Evolutionary conservation across 2,113 vertebrate species (phyloP).

Genomic region (Mobula hypostoma): DNA sequence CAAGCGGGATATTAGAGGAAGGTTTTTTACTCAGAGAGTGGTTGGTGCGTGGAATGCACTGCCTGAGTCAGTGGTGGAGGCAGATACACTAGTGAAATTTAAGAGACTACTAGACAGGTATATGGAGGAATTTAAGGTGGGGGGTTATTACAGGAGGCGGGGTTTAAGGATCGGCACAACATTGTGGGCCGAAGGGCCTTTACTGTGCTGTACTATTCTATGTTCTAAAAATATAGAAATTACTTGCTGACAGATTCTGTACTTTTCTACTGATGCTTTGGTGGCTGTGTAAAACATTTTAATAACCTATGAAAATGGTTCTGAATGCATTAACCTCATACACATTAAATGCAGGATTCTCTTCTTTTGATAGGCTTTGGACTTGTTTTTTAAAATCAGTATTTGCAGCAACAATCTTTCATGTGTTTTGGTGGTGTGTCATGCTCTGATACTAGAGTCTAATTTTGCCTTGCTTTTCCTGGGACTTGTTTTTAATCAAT

Average conservation of each 20-base stretch:
- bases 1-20: too few species aligned
- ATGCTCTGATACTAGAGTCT: not conserved
- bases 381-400: not conserved
- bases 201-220: too few species aligned
- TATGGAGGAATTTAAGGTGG: too few species aligned
- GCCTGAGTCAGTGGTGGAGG: too few species aligned
- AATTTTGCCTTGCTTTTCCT: not conserved
- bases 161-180: too few species aligned
- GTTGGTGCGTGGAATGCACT: too few species aligned
- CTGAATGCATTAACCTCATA: not conserved
- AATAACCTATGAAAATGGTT: not conserved
- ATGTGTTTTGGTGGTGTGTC: not conserved
- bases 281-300: not conserved
- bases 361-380: not conserved
- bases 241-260: not conserved
- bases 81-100: too few species aligned
- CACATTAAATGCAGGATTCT: not conserved
- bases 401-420: not conserved
- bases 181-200: too few species aligned
- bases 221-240: not conserved
- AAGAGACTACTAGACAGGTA: too few species aligned
- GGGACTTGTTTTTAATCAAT: not conserved
- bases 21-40: too few species aligned
- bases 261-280: not conserved
- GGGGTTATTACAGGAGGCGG: too few species aligned